These are phyloP conservation scores for Xyliphius kryptos DNA, from an alignment of 2,113 vertebrate species.

Conservation along the genomic window DNA sequence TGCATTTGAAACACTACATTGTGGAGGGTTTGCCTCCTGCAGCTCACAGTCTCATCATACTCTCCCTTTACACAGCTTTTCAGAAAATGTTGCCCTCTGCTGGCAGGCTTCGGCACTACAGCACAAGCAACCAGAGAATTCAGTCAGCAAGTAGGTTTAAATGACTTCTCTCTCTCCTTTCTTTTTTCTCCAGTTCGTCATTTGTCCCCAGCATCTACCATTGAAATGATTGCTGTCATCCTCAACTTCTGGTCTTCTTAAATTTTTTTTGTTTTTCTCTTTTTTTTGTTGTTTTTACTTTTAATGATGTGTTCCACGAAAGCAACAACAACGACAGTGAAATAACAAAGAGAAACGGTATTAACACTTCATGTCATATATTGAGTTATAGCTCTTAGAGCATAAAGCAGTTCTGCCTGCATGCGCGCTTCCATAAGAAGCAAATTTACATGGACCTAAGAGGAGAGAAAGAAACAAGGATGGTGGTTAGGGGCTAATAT, in stretches of 20 bases:
- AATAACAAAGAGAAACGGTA: constrained; percentile 46
- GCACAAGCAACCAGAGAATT: constrained; percentile 47
- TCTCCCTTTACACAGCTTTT: constrained; percentile 22
- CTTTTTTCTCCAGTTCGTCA: no score
- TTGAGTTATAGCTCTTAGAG: constrained; percentile 98
- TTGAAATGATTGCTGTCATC: no score
- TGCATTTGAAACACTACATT: constrained; percentile 54
- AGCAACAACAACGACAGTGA: constrained; percentile 59
- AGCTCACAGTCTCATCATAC: constrained; percentile 29
- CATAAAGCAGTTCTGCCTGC: constrained; percentile 98
- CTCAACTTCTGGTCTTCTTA: no score
- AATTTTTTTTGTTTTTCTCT: constrained; percentile 13
- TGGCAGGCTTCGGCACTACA: constrained; percentile 74
- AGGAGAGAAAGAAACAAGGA: constrained; percentile 38
- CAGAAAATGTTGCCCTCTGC: constrained; percentile 48
- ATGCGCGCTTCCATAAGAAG: constrained; percentile 99
- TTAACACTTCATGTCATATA: constrained; percentile 94
- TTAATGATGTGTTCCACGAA: constrained; percentile 56
- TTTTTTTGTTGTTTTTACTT: constrained; percentile 40
- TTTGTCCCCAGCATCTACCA: no score
- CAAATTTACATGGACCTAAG: constrained; percentile 99
- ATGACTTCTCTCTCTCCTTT: no score
- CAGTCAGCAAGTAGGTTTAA: no score
- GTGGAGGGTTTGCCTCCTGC: constrained; percentile 42
- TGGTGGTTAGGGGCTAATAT: no score